Evolutionary conservation across 1,140 invertebrate genomes (phyloP).

Genomic region (Diorhabda elongata): DNA sequence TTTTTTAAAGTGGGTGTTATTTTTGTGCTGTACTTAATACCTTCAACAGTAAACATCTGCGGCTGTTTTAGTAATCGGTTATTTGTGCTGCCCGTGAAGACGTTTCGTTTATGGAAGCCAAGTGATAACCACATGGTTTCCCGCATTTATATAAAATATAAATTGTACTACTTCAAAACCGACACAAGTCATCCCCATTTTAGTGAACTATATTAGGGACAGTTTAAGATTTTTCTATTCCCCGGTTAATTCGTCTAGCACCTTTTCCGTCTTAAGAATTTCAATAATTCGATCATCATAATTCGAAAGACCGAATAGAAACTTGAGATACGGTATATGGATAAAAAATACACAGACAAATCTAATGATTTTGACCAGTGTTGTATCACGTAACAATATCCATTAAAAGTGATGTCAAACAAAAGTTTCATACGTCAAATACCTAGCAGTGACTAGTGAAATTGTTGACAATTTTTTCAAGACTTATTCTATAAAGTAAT

Average conservation of each 20-base stretch:
- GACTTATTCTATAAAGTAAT: neutral
- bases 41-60: conserved; percentile 36
- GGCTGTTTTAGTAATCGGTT: conserved; percentile 32
- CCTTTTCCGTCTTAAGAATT: neutral
- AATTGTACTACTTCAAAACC: conserved; percentile 14
- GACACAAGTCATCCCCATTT: conserved; percentile 21
- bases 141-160: conserved; percentile 33
- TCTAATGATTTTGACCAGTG: conserved; percentile 10
- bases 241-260: conserved; percentile 11
- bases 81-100: conserved; percentile 37
- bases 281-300: neutral
- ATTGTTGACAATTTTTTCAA: conserved; percentile 21
- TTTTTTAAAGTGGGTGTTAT: conserved; percentile 14
- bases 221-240: conserved; percentile 9
- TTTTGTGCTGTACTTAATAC: conserved; percentile 15
- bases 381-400: conserved; percentile 20
- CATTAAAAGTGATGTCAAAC: conserved; percentile 19
- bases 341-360: neutral
- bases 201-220: conserved; percentile 21
- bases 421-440: conserved; percentile 22
- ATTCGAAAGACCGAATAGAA: neutral
- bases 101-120: conserved; percentile 41
- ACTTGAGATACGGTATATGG: neutral
- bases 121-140: conserved; percentile 51
- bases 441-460: conserved; percentile 21